Percentiles rank a stretch among this genome's conserved stretches.
Conservation (phyloP, 2,797 vertebrate genomes). For the Agapornis canus region DNA sequence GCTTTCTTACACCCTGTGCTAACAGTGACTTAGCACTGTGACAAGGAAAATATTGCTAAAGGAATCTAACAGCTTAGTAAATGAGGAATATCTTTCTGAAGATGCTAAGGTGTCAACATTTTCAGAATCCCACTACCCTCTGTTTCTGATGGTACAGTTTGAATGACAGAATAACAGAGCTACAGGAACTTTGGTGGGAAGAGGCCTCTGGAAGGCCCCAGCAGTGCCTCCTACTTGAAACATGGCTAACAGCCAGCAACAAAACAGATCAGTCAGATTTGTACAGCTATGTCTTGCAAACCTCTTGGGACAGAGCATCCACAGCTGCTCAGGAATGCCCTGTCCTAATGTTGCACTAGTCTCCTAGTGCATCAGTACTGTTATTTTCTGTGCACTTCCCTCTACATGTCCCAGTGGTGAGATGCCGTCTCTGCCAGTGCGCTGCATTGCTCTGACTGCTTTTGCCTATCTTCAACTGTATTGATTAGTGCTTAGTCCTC, state of each 20-base stretch:
- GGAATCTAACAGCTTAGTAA: neutral
- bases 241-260: fast-evolving
- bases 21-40: neutral
- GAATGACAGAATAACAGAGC: neutral
- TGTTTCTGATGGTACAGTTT: neutral
- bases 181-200: neutral
- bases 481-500: neutral
- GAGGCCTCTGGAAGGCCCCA: neutral
- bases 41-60: neutral
- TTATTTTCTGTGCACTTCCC: neutral
- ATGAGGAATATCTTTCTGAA: neutral
- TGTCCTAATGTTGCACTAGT: neutral
- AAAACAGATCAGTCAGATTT: neutral
- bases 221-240: neutral
- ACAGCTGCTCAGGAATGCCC: neutral
- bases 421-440: neutral
- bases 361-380: neutral
- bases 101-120: neutral
- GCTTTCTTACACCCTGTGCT: neutral
- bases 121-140: neutral
- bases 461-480: neutral
- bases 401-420: fast-evolving
- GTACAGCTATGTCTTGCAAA: neutral
- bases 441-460: neutral
- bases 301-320: neutral